These are phyloP conservation scores for Malaclemys terrapin DNA, from an alignment of 2,113 vertebrate species.

Conservation along the genomic window DNA sequence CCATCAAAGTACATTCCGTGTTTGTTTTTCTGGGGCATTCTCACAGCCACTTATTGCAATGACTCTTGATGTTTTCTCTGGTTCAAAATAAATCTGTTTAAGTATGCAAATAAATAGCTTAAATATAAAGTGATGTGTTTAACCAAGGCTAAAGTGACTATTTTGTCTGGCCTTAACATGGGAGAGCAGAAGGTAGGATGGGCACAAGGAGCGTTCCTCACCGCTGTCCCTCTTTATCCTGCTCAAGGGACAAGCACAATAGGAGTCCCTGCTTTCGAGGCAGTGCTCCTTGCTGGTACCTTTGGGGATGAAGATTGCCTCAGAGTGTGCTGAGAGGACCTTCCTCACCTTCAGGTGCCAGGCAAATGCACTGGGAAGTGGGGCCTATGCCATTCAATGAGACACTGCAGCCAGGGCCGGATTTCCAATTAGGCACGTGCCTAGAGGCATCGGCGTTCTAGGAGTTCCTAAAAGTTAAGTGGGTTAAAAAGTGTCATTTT, in stretches of 20 bases:
- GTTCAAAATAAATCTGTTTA: neutral
- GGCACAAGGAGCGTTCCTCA: neutral
- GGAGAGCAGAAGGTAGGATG: neutral
- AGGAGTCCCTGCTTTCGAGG: neutral
- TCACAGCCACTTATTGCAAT: neutral
- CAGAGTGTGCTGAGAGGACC: accelerated
- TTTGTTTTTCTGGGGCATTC: neutral
- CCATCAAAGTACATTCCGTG: accelerated
- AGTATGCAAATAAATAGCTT: neutral
- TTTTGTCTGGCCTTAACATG: neutral
- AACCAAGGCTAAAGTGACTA: neutral
- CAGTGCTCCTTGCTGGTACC: neutral
- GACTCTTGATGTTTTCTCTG: neutral
- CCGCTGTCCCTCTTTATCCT: neutral
- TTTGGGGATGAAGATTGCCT: neutral
- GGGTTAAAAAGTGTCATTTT: no score
- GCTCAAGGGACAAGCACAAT: neutral
- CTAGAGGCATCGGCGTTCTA: no score
- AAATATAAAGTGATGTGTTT: neutral
- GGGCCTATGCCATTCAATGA: accelerated
- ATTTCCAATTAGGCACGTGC: no score
- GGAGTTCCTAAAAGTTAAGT: no score
- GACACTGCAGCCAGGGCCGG: neutral
- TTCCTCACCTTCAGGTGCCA: neutral
- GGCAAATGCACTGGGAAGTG: neutral